phyloP scores from a whole-genome alignment of 1,140 invertebrate species.

The Aphelenchoides besseyi region DNA sequence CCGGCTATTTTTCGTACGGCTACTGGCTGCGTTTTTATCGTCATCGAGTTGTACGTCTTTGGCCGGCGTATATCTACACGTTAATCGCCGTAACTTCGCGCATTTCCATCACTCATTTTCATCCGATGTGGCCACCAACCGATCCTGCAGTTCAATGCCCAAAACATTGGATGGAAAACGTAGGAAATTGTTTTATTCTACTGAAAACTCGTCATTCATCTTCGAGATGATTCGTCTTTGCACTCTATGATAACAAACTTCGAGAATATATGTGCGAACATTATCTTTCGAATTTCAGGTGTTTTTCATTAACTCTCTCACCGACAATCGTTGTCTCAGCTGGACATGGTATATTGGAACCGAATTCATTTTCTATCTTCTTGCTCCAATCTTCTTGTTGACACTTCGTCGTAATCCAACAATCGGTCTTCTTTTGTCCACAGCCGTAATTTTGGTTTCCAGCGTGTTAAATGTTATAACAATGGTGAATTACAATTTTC shows the following conservation, averaged over 20 bases:
- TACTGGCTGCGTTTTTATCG: conserved; percentile 61
- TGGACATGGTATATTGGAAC: conserved; percentile 63
- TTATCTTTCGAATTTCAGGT: no score
- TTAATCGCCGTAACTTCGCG: conserved; percentile 55
- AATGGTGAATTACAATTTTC: conserved; percentile 60
- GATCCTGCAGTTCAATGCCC: conserved; percentile 62
- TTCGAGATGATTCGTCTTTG: no score
- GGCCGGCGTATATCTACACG: conserved; percentile 62
- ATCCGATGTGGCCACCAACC: conserved; percentile 61
- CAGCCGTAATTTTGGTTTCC: conserved; percentile 41
- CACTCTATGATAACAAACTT: no score
- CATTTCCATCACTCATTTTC: conserved; percentile 53
- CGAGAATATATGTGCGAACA: no score
- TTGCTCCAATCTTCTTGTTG: conserved; percentile 60
- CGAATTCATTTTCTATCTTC: conserved; percentile 61
- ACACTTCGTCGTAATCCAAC: conserved; percentile 48
- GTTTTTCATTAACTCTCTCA: conserved; percentile 55
- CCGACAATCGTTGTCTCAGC: conserved; percentile 61
- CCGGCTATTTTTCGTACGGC: conserved; percentile 53
- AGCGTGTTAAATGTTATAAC: conserved; percentile 40
- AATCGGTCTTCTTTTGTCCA: conserved; percentile 43
- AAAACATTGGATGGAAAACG: conserved; percentile 59
- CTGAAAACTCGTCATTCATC: no score
- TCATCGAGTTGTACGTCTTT: conserved; percentile 56
- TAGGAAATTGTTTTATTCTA: no score